A percentile compares a stretch with the other conserved stretches of the same genome.
Conservation (phyloP, 2,113 vertebrate genomes). For the Cyphomyrus discorhynchus region DNA sequence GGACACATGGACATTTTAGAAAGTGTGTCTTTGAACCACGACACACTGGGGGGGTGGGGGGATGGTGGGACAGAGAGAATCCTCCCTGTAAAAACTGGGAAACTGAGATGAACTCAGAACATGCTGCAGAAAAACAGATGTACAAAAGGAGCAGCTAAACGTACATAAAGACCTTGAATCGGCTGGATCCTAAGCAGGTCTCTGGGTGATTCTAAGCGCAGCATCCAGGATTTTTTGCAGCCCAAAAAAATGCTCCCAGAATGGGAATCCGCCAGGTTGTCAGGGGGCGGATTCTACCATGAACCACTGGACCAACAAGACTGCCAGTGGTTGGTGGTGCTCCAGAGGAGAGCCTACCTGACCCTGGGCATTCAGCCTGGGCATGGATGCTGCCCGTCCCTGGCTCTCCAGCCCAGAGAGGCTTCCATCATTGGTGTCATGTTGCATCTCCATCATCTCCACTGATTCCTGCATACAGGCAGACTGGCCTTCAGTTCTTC, state of each 20-base stretch:
- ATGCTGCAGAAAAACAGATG: neutral
- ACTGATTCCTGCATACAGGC: conserved; percentile 57
- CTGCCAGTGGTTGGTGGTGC: neutral
- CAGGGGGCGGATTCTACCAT: neutral
- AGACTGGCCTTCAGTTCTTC: neutral
- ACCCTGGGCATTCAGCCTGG: conserved; percentile 80
- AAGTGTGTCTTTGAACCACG: neutral
- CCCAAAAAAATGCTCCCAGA: neutral
- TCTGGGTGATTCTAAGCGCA: neutral
- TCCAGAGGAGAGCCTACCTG: conserved; percentile 65
- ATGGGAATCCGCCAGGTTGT: neutral
- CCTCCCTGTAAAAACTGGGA: neutral
- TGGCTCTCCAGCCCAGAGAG: conserved; percentile 78
- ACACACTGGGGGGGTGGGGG: neutral
- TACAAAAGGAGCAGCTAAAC: neutral
- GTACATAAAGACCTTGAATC: neutral
- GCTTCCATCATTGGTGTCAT: conserved; percentile 58
- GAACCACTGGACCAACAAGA: neutral
- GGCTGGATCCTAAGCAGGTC: neutral
- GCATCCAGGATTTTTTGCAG: neutral
- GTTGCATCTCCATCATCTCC: conserved; percentile 74
- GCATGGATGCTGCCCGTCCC: conserved; percentile 84
- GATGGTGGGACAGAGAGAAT: neutral
- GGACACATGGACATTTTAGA: neutral
- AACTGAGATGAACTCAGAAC: neutral